A percentile compares a stretch with the other conserved stretches of the same genome.
Evolutionary conservation across 2,888 invertebrate species (phyloP).

Genomic region (Polymixis lichenea): DNA sequence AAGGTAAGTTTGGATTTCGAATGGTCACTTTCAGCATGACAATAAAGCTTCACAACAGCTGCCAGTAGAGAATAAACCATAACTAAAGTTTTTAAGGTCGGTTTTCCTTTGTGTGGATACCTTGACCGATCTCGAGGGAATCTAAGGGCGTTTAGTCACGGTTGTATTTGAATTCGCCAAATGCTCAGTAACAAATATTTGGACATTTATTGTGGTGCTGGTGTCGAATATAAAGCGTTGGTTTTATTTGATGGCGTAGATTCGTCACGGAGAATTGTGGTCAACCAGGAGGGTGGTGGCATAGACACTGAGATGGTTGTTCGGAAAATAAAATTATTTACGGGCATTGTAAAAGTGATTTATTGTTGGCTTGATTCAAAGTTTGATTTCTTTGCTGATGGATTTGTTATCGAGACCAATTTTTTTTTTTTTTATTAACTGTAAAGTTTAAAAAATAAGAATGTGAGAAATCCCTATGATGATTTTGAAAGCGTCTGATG

Average conservation of each 20-base stretch:
- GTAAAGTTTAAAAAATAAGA: not conserved
- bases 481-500: not conserved
- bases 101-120: constrained; percentile 52
- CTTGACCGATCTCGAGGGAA: constrained; percentile 88
- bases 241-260: constrained; percentile 81
- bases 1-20: constrained; percentile 65
- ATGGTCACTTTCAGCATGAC: constrained; percentile 55
- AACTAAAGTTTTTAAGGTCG: constrained; percentile 50
- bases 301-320: constrained; percentile 22
- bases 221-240: constrained; percentile 88
- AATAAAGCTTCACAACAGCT: not conserved
- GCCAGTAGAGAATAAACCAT: constrained; percentile 36
- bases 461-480: not conserved
- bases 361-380: constrained; percentile 11
- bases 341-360: constrained; percentile 24
- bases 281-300: constrained; percentile 66
- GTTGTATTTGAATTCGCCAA: constrained; percentile 89
- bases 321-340: constrained; percentile 45
- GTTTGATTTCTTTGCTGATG: not conserved
- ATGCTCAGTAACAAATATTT: constrained; percentile 89
- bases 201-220: constrained; percentile 87
- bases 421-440: too few species aligned
- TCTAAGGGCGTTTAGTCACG: constrained; percentile 86
- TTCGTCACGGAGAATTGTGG: constrained; percentile 82
- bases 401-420: not conserved